phyloP scores from a whole-genome alignment of 1,140 invertebrate genomes.

The Sipha flava region DNA sequence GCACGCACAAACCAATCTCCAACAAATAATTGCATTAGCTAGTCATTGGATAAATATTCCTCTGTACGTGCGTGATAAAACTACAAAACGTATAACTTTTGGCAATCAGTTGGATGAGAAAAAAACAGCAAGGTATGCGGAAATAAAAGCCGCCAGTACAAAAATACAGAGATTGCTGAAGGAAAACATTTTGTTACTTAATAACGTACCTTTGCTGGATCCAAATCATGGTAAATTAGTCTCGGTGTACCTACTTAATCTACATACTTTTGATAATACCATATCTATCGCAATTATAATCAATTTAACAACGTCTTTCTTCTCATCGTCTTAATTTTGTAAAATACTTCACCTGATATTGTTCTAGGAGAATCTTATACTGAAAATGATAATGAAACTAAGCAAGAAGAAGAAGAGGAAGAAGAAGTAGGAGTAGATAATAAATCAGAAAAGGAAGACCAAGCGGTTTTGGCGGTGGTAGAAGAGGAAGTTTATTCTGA shows the following conservation, averaged over 20 bases:
- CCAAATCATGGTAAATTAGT: background rate
- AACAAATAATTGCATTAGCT: background rate
- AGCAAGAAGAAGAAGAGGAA: background rate
- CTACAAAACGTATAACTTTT: background rate
- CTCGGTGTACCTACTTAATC: too few relatives aligned
- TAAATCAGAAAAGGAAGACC: too few relatives aligned
- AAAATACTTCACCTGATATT: background rate
- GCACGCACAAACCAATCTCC: background rate
- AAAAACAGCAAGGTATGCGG: conserved; percentile 45
- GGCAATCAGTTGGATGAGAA: background rate
- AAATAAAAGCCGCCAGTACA: conserved; percentile 49
- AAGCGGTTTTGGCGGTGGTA: background rate
- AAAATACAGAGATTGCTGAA: conserved; percentile 53
- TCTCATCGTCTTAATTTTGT: too few relatives aligned
- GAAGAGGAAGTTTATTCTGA: background rate
- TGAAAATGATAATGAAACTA: background rate
- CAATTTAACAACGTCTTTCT: background rate
- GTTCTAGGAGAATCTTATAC: background rate
- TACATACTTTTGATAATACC: too few relatives aligned
- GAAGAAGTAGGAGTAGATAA: background rate
- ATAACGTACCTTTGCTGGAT: conserved; percentile 46
- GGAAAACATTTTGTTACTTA: conserved; percentile 57
- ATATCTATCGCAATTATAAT: background rate
- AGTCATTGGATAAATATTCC: conserved; percentile 20
- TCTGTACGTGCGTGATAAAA: background rate